Base-by-base conservation (phyloP, 53 echinoderm and acorn worm genomes). In the Stichopus horrens region DNA sequence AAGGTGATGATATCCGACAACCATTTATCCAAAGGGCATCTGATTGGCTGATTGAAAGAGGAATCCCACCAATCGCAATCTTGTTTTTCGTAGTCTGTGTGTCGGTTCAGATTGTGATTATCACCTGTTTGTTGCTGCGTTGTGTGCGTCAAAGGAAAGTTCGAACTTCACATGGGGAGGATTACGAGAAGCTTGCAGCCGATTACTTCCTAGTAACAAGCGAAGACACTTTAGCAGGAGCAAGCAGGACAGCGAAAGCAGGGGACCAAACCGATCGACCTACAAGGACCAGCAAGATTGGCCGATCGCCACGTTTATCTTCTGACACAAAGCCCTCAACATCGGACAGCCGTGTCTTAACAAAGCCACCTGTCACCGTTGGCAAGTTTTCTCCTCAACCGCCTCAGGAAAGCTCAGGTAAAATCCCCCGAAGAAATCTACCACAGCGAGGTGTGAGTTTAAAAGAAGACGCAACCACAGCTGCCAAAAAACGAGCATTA, bases 401-500 rank as follows among this genome's bases (percentile, higher is more conserved):
- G 55, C 19, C 2, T 8, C 19, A 73, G 54, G 54, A 75, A 7
- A 7, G 56, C 9, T 55, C 21, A 11, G 55, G 54, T 7, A 74
- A n/a, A 23, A 74, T 5, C 37, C n/a, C 63, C 11, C 65, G 23
- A 9, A 18, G 21, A 23, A 58, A 18, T 3, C 37, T 63, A 52
- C 18, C 85, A 23, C 21, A 52, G 13, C 67, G 87, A 16, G 75
- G 87, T 54, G 56, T 58, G 52, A 87, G 87, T 54, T 10, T 87
- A 18, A 74, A 75, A 7, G 87, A 87, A 8, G 75, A 87, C 21
- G 74, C 57, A 9, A 75, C 74, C 73, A 55, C 87, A 2, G 77
- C 92, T 0, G 90, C 59, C 0, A 76, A 79, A 53, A 92, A 92
- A 74, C 89, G 92, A 86, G 86, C 74, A 53, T n/a, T 92, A 20